Evolutionary conservation across 2,888 invertebrate species (phyloP), one percentile per base, ranked within the genome.

Genomic region (Drymonia ruficornis): DNA sequence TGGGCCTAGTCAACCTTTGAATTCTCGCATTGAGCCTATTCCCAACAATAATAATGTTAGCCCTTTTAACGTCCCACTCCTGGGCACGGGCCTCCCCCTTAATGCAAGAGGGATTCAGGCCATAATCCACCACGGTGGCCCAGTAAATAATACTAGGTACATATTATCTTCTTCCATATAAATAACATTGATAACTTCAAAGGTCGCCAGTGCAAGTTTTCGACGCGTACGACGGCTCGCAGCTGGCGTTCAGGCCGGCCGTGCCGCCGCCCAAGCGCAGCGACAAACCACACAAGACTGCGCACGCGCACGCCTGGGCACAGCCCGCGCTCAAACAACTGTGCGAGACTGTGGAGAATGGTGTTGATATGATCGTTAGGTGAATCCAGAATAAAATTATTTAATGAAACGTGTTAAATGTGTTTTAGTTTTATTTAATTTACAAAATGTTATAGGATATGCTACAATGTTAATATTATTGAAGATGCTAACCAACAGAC

Each of bases 231-330:
- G 95, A 96, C 81, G 95, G 96, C 53, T 94, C 94, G 0, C 88
- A 94, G 73, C 95, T 97, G 94, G 91, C 94, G 4, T 97, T 97
- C 79, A 95, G 95, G 78, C 97, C 97, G 0, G 78, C 95, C 0
- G 93, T 97, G 18, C 94, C 95, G n/a, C 86, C 95, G 43, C 95
- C 95, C 1, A 94, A 93, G 67, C 85, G 59, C 3, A 15, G 80
- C 19, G 84, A 87, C 82, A 61, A 82, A 72, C 65, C 43, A 47
- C 54, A 57, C 45, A 63, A 67, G 46, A 9, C 36, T 4, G n/a
- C 61, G 3, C 49, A 56, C 8, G 67, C 71, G 11, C 87, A 91
- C 69, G 60, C 70, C 44, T 94, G 94, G 90, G 75, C 81, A 0
- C 93, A 92, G 63, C 68, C 58, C 1, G 73, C 84, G 42, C 84